Percentiles rank a stretch among this genome's conserved stretches.
These are phyloP conservation scores for Acrossocheilus fasciatus DNA, from an alignment of 2,797 vertebrate genomes.

Conservation along the genomic window DNA sequence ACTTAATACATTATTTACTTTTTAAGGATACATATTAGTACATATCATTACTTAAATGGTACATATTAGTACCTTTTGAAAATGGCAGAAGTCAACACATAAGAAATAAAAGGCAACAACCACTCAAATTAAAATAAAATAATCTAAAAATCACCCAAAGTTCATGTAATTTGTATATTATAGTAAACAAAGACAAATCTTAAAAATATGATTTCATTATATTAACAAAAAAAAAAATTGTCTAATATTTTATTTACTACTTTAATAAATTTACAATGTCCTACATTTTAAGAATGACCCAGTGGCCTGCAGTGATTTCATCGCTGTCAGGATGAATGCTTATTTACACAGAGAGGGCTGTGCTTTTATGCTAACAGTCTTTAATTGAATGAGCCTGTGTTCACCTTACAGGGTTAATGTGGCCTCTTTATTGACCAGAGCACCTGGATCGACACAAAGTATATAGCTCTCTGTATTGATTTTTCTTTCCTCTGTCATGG, in stretches of 20 bases:
- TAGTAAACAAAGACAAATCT: neutral
- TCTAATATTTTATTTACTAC: neutral
- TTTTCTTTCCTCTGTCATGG: constrained; percentile 31
- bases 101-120: neutral
- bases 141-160: neutral
- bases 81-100: neutral
- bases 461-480: constrained; percentile 16
- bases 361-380: constrained; percentile 65
- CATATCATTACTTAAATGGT: too few species aligned
- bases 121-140: neutral
- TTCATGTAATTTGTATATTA: neutral
- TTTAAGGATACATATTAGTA: too few species aligned
- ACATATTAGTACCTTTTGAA: too few species aligned
- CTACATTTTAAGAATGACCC: constrained; percentile 63
- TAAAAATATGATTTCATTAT: too few species aligned
- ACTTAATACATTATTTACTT: too few species aligned
- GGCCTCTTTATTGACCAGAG: constrained; percentile 31
- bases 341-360: constrained; percentile 28
- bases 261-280: neutral
- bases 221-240: neutral
- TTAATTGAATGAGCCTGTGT: constrained; percentile 65
- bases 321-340: neutral
- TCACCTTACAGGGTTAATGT: constrained; percentile 59
- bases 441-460: constrained; percentile 36
- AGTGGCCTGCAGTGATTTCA: constrained; percentile 48